Base-by-base conservation (phyloP, 2,113 vertebrate genomes). In the Silurus asotus region DNA sequence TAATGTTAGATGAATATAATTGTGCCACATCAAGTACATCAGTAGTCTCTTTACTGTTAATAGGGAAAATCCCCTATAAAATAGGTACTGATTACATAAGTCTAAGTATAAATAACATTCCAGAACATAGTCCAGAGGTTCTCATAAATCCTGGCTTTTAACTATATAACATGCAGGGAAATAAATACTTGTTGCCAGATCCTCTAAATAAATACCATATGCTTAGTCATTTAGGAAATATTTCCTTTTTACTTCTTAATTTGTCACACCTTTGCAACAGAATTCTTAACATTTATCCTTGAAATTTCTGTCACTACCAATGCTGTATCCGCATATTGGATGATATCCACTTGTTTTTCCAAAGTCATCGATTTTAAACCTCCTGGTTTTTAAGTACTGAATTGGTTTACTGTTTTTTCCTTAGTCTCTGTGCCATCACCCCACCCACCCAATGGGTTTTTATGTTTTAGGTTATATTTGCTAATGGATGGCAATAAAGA, bases 61-160 rank as follows among this genome's bases (percentile, higher is more conserved):
- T 53, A 1, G 37, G 37, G 13, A n/a, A 62, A 48, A 76, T 55
- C 48, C 28, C 8, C 72, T 20, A 23, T 62, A 72, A 13, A n/a
- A n/a, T 15, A 70, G 65, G 56, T 82, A n/a, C 85, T 76, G 28
- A 87, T 14, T 76, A 53, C 80, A 85, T 59, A 55, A 78, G 75
- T 37, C 45, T 59, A 17, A 79, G 53, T 17, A 28, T 79, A 79
- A 37, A 37, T 37, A 1, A 37, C 37, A 37, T 37, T 2, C 2
- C 37, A 37, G 37, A 37, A 37, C 37, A 37, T 37, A 37, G 37
- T 37, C 37, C 37, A 37, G 37, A 37, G 37, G 17, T 79, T 11
- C n/a, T 37, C 76, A 37, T 37, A 49, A 64, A 56, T 85, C 76
- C 23, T 69, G 5, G 1, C 8, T 72, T 81, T 77, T 70, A 25